Percentiles rank a stretch among this genome's conserved stretches.
Conservation (phyloP, 2,113 vertebrate genomes). For the Bubalus kerabau region DNA sequence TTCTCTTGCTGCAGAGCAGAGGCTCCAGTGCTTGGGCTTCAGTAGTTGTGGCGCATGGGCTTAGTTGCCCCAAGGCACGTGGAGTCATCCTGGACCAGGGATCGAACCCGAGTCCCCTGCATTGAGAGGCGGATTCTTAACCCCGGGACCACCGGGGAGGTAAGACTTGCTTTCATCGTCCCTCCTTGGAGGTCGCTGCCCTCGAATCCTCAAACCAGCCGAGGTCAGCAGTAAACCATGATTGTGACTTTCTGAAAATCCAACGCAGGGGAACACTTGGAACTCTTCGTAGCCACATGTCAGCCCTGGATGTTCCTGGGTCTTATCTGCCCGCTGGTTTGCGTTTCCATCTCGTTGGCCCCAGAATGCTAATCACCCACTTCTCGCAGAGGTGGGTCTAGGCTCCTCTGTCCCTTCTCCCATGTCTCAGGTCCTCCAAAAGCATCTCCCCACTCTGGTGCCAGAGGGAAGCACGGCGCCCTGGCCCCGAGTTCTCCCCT, state of each 20-base stretch:
- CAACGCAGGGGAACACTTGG: accelerated
- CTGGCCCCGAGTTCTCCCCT: accelerated
- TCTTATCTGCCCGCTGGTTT: background rate
- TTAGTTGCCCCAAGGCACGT: background rate
- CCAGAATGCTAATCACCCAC: accelerated
- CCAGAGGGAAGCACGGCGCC: accelerated
- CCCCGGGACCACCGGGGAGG: background rate
- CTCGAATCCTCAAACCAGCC: background rate
- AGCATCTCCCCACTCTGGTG: too few species aligned
- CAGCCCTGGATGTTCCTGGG: background rate
- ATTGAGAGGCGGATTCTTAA: background rate
- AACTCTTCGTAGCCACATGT: too few species aligned
- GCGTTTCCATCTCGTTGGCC: accelerated
- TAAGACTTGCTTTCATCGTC: accelerated
- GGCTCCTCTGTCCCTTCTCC: too few species aligned
- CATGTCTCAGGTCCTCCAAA: background rate
- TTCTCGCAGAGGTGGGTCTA: accelerated
- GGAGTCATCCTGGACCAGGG: background rate
- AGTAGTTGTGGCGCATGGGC: background rate
- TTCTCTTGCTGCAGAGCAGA: background rate
- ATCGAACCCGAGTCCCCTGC: background rate
- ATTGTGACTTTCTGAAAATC: background rate
- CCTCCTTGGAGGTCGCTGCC: accelerated
- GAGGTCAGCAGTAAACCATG: accelerated
- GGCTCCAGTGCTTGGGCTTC: background rate